These are phyloP conservation scores for Hyla sarda DNA, from an alignment of 2,113 vertebrate species.

Conservation along the genomic window DNA sequence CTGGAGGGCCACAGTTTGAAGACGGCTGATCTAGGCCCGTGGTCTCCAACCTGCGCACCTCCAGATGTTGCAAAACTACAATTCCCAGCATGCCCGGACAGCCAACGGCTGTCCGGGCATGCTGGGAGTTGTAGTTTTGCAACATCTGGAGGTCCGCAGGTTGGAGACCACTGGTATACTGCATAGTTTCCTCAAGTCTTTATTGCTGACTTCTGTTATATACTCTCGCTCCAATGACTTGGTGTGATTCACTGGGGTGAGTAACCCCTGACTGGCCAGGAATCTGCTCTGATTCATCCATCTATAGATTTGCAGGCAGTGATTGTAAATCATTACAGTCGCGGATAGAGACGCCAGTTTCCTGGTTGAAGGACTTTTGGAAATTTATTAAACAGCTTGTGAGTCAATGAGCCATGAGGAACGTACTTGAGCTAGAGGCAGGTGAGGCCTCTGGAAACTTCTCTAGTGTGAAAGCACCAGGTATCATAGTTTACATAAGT, in stretches of 20 bases:
- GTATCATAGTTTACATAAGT: not conserved
- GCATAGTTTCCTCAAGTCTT: not conserved
- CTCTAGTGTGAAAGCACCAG: not conserved
- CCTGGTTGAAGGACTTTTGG: not conserved
- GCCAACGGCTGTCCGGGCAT: too few relatives aligned
- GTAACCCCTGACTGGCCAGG: conserved; percentile 15
- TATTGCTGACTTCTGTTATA: conserved; percentile 18
- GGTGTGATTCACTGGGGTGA: not conserved
- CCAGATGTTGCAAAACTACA: too few relatives aligned
- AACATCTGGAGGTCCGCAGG: too few relatives aligned
- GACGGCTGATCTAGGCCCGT: too few relatives aligned
- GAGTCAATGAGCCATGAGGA: conserved; percentile 7
- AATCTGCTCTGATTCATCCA: not conserved
- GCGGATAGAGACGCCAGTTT: not conserved
- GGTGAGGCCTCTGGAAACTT: not conserved
- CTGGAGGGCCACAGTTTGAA: too few relatives aligned
- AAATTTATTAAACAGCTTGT: not conserved
- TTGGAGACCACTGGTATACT: not conserved
- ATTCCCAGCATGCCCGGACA: too few relatives aligned
- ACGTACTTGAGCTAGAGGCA: not conserved
- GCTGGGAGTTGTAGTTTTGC: too few relatives aligned
- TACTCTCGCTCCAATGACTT: conserved; percentile 1
- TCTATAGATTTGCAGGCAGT: not conserved
- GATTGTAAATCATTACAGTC: not conserved
- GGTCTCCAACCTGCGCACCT: too few relatives aligned